Evolutionary conservation across 2,888 invertebrate species (phyloP).

Genomic region (Polyommatus iphigenia): DNA sequence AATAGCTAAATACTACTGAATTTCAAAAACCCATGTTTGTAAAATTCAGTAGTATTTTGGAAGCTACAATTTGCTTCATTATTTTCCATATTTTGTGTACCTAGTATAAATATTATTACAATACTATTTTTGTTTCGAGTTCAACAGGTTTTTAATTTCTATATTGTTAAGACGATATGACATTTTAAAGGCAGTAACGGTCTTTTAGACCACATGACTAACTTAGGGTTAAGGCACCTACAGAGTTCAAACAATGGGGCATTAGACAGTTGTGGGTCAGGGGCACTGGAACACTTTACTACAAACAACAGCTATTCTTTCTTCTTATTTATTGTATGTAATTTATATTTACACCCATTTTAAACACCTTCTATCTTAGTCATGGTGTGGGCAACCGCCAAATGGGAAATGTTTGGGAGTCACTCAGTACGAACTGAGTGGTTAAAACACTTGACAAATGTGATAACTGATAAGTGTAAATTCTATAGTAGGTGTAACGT

Average conservation of each 20-base stretch:
- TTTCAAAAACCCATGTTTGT: too few species aligned
- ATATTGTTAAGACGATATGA: too few species aligned
- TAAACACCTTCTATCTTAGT: background rate
- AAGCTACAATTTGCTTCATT: too few species aligned
- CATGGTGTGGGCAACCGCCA: background rate
- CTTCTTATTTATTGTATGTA: background rate
- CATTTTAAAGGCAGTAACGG: background rate
- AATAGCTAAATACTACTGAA: too few species aligned
- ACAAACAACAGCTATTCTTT: background rate
- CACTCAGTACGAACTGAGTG: background rate
- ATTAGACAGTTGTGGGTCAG: constrained; percentile 19
- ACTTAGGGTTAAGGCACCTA: constrained; percentile 6
- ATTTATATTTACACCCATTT: background rate
- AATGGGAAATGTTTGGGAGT: background rate
- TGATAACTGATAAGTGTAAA: background rate
- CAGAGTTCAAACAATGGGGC: constrained; percentile 9
- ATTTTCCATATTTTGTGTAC: too few species aligned
- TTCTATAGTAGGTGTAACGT: background rate
- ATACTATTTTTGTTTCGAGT: too few species aligned
- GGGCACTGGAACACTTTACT: constrained; percentile 20
- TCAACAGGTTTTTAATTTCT: too few species aligned
- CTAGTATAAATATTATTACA: too few species aligned
- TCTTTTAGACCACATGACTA: background rate
- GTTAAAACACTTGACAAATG: background rate
- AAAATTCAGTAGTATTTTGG: too few species aligned